A percentile compares a stretch with the other conserved stretches of the same genome.
These are phyloP conservation scores for Ochropleura leucogaster DNA, from an alignment of 2,888 invertebrate species.

Conservation along the genomic window DNA sequence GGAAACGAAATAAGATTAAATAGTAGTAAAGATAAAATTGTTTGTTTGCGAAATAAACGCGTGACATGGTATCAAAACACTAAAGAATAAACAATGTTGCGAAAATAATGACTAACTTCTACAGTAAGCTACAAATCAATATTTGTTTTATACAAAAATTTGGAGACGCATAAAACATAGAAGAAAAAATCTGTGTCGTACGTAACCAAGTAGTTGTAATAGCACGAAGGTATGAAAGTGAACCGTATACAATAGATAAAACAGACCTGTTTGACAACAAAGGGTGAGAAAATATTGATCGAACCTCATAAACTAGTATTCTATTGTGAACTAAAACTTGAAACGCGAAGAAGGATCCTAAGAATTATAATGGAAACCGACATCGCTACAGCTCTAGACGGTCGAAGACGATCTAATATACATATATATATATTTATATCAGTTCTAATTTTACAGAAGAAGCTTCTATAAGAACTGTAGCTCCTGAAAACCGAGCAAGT, in stretches of 20 bases:
- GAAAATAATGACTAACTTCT: conserved; percentile 29
- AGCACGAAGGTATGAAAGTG: conserved; percentile 4
- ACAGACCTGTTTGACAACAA: conserved; percentile 2
- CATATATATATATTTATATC: no score
- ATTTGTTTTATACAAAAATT: conserved; percentile 41
- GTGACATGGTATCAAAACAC: conserved; percentile 42
- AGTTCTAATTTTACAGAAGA: neutral
- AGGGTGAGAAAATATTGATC: conserved; percentile 13
- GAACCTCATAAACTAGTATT: neutral
- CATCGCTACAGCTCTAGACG: neutral
- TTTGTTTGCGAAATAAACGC: conserved; percentile 43
- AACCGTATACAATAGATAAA: neutral
- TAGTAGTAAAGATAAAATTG: conserved; percentile 41
- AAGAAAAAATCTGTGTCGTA: conserved; percentile 18
- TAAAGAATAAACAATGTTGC: conserved; percentile 32
- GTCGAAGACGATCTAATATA: no score
- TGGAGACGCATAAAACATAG: neutral
- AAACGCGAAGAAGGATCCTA: neutral
- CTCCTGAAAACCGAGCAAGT: no score
- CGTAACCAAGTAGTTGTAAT: conserved; percentile 13
- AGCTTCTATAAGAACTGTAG: neutral
- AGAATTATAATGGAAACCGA: neutral
- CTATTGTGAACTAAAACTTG: neutral
- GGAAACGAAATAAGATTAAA: conserved; percentile 36
- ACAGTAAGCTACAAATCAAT: conserved; percentile 24